These are phyloP conservation scores for Eilema depressum DNA, from an alignment of 2,888 invertebrate genomes.

Conservation along the genomic window DNA sequence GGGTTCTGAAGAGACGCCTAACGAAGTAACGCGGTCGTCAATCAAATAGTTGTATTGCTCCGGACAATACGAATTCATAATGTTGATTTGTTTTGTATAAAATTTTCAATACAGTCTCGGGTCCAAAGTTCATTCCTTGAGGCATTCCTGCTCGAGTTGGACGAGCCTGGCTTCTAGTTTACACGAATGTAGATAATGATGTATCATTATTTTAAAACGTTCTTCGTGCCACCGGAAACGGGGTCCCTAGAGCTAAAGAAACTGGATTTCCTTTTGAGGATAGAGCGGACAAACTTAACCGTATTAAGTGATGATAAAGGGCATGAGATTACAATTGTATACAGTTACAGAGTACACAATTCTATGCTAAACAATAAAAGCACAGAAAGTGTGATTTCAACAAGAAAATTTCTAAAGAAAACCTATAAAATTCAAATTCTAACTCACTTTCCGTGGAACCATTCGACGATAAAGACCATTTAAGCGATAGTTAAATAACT, in stretches of 20 bases:
- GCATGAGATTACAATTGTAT: background rate
- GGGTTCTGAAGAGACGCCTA: conserved; percentile 69
- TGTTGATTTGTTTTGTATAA: conserved; percentile 6
- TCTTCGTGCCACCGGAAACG: conserved; percentile 20
- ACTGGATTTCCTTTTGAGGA: conserved; percentile 11
- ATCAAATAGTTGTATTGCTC: conserved; percentile 64
- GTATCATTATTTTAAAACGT: conserved; percentile 21
- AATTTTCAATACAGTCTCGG: conserved; percentile 3
- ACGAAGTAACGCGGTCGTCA: conserved; percentile 75
- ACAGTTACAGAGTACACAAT: conserved; percentile 3
- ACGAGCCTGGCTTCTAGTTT: conserved; percentile 10
- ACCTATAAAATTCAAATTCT: conserved; percentile 29
- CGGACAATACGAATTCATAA: conserved; percentile 55
- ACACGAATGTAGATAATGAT: conserved; percentile 19
- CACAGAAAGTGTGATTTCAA: background rate
- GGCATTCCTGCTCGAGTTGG: conserved; percentile 14
- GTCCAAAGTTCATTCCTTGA: conserved; percentile 8
- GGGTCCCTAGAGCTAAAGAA: conserved; percentile 16
- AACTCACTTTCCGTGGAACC: conserved; percentile 37
- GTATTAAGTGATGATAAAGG: background rate
- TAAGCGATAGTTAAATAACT: conserved; percentile 54
- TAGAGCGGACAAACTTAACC: background rate
- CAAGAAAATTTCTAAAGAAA: conserved; percentile 22
- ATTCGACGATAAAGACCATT: conserved; percentile 45
- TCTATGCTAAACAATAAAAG: background rate